Base-by-base conservation (phyloP, 2,888 invertebrate species). In the Baccha elongata region DNA sequence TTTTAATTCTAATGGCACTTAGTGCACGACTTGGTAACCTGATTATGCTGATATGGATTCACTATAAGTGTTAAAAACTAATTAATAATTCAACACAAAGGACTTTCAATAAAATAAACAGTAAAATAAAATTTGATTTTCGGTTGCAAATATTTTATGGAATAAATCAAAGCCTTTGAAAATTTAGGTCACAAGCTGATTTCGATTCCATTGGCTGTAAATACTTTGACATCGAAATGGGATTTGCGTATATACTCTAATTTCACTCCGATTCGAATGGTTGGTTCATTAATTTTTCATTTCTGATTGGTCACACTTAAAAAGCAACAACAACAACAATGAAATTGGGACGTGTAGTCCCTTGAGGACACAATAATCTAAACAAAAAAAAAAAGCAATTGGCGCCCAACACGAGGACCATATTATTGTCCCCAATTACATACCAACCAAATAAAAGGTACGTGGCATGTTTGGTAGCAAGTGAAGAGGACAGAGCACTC, bases 101-200 rank as follows among this genome's bases (percentile, higher is more conserved):
- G 1, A 26, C 17, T 13, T 10, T 32, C 15, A 17, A 11, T 11
- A 29, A 52, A 17, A 11, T 19, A 37, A 10, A n/a, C n/a, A 50
- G 4, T 29, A 32, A 46, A 21, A 42, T 7, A 10, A 26, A 42
- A 42, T 68, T 69, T 58, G 40, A 58, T 40, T 58, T 13, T 35
- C 17, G n/a, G 3, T 35, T 8, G 60, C 13, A 17, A 29, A 64
- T 76, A 76, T 53, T 71, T 60, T n/a, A 53, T 64, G 48, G 72
- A n/a, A 65, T 75, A 81, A 71, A 80, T 74, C 62, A 74, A 65
- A 40, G 71, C 19, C 29, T 42, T 32, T 7, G 26, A 32, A 55
- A n/a, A 71, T 64, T 42, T 26, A 48, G 53, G 64, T 64, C 76
- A 69, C 11, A 42, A 60, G 42, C 29, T 44, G 58, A 60, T 26